phyloP scores from a whole-genome alignment of 1,140 invertebrate species.

The Drosophila tani region DNA sequence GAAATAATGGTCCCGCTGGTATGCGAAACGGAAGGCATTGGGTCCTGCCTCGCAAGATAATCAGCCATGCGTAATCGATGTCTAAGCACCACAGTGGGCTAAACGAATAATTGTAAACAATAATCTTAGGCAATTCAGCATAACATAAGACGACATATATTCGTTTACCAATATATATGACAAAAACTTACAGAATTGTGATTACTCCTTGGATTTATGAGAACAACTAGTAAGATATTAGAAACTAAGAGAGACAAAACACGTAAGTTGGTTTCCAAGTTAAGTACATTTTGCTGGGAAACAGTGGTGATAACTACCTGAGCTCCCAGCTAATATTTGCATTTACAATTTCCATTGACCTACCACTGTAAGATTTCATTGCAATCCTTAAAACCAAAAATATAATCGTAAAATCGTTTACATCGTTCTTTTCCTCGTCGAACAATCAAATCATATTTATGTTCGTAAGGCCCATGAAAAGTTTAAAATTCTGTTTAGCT shows the following conservation, averaged over 20 bases:
- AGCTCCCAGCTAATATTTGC: too few species aligned
- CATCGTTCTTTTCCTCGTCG: slow-evolving; percentile 2
- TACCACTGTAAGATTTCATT: slow-evolving; percentile 21
- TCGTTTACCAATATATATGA: too few species aligned
- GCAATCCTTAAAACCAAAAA: slow-evolving; percentile 14
- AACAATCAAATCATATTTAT: slow-evolving; percentile 43
- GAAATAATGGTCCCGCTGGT: slow-evolving; percentile 47
- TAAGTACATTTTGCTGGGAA: too few species aligned
- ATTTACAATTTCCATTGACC: neutral
- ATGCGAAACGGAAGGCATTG: slow-evolving; percentile 46
- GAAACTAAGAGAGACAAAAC: too few species aligned
- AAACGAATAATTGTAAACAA: neutral
- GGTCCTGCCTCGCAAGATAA: slow-evolving; percentile 31
- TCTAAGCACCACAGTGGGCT: slow-evolving; percentile 19
- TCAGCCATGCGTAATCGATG: slow-evolving; percentile 26
- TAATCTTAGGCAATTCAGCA: neutral
- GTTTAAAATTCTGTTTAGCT: slow-evolving; percentile 34
- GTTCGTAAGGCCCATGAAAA: slow-evolving; percentile 49
- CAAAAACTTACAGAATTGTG: too few species aligned
- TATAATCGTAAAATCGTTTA: slow-evolving; percentile 30
- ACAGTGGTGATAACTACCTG: too few species aligned
- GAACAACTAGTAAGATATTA: too few species aligned
- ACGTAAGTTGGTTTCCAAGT: too few species aligned
- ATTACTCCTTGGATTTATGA: too few species aligned
- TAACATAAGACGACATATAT: too few species aligned